Base-by-base conservation (phyloP, 2,888 invertebrate species). In the Drosophila helvetica region DNA sequence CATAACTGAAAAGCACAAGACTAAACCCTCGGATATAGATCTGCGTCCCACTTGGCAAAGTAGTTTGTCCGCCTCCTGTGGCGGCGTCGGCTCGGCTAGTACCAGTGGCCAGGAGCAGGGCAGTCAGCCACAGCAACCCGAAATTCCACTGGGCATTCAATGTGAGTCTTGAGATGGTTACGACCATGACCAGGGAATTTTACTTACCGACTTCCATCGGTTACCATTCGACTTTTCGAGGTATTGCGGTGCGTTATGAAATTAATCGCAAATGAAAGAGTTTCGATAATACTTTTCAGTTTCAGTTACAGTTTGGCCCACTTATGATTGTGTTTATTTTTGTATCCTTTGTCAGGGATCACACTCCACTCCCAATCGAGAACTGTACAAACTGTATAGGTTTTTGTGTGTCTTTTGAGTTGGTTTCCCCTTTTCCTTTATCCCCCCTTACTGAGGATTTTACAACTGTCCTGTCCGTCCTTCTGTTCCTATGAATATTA, bases 21-120 rank as follows among this genome's bases (percentile, higher is more conserved):
- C 88, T 4, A 72, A 83, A 6, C 85, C 89, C 0, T 82, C 66
- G 10, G 90, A 90, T 19, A 60, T 88, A 18, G 88, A 90, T 25
- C 52, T 90, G 45, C 80, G 89, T 5, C 90, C 90, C 0, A 80
- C 75, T 46, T 84, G 85, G 81, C 42, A 60, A 7, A 53, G 42
- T 22, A 79, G 72, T 1, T 10, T 50, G 8, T 50, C 30, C 15
- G 33, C 50, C 6, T 22, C 8, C 15, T 8, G n/a, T 2, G 42
- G 4, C 27, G 6, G n/a, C 17, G 17, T 1, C 17, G 38, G 27
- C 7, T 10, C 57, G 17, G 46, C 43, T n/a, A 2, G 3, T 5
- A 57, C 12, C 5, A 65, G 19, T 45, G 46, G 27, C 8, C 18
- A 30, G 17, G 30, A 18, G 8, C 42, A 17, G 54, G 18, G 22